Conservation (phyloP, 2,113 vertebrate genomes). For the Talpa occidentalis region DNA sequence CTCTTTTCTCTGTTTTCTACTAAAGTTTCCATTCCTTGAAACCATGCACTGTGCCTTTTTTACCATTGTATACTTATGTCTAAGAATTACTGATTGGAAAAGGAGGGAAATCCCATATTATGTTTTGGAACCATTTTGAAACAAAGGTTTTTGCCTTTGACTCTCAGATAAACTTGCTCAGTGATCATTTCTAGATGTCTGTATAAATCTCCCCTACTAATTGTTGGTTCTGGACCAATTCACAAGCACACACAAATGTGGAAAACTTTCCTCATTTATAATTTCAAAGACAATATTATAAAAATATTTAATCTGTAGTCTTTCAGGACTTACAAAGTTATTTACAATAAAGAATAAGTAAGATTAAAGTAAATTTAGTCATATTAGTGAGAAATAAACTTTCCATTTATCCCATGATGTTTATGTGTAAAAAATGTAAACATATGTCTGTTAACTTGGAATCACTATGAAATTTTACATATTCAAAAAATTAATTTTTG, state of each 20-base stretch:
- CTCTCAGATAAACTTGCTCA: background rate
- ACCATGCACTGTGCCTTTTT: background rate
- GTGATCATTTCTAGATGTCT: background rate
- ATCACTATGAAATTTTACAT: background rate
- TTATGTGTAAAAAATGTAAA: background rate
- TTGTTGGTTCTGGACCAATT: background rate
- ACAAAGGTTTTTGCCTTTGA: background rate
- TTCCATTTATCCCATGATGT: background rate
- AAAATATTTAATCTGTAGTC: background rate
- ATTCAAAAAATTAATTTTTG: background rate
- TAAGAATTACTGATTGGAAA: background rate
- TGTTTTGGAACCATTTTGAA: background rate
- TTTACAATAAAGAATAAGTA: background rate
- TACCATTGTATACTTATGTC: background rate
- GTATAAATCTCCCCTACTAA: background rate
- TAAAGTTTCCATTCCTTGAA: fast-evolving
- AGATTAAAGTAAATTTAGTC: background rate
- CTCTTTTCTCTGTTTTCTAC: background rate
- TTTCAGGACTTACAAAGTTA: background rate
- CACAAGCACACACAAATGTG: background rate
- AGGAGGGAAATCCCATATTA: background rate
- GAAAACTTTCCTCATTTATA: background rate
- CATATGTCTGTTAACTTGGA: background rate
- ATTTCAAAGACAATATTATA: background rate
- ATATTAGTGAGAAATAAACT: background rate